Conservation (phyloP, 2,113 vertebrate species). For the Upupa epops region DNA sequence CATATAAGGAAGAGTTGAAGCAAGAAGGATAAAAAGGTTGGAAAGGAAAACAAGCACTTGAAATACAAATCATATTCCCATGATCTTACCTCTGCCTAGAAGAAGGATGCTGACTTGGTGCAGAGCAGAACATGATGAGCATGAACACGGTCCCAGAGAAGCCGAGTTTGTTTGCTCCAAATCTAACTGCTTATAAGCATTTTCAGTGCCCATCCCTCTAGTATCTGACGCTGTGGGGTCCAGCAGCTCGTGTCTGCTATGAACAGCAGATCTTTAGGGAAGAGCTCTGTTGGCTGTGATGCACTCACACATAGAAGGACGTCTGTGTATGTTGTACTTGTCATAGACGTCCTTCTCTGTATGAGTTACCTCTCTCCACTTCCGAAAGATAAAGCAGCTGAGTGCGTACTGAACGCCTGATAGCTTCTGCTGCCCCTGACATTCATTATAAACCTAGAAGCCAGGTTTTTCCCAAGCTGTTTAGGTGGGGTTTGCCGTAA, state of each 20-base stretch:
- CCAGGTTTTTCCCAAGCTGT: constrained; percentile 33
- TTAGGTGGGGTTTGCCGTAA: constrained; percentile 54
- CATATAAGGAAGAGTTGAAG: background rate
- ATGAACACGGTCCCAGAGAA: background rate
- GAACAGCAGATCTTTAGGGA: background rate
- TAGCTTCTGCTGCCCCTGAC: constrained; percentile 28
- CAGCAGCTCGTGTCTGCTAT: background rate
- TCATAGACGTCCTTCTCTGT: no score
- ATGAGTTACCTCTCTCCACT: background rate
- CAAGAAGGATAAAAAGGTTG: background rate
- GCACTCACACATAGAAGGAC: constrained; percentile 24
- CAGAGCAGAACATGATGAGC: background rate
- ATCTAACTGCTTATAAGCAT: background rate
- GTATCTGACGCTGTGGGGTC: background rate
- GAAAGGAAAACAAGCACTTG: background rate
- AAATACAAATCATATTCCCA: background rate
- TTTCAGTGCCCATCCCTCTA: background rate
- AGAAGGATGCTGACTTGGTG: background rate
- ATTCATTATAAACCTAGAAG: constrained; percentile 49
- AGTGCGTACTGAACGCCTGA: background rate
- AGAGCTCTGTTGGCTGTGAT: constrained; percentile 6
- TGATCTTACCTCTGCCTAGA: background rate
- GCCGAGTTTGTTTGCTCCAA: background rate
- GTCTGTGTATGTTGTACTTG: no score
- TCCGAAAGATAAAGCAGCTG: background rate